phyloP scores from a whole-genome alignment of 2,888 invertebrate genomes.

The Hyposoter didymator region DNA sequence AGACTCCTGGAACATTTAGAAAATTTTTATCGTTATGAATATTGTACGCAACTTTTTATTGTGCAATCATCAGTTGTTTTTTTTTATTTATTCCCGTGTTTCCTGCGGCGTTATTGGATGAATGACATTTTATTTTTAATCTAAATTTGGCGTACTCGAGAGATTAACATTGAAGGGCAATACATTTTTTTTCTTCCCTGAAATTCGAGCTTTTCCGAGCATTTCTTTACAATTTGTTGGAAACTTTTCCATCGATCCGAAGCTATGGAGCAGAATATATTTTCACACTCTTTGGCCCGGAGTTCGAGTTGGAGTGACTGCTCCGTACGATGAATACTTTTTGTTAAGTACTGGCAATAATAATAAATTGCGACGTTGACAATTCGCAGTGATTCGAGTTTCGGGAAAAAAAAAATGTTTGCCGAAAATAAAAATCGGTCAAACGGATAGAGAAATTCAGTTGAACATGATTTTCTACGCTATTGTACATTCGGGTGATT shows the following conservation, averaged over 20 bases:
- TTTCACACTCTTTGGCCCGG: too few relatives aligned
- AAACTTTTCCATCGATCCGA: background rate
- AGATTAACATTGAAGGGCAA: constrained; percentile 34
- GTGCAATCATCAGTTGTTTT: background rate
- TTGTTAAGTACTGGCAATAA: background rate
- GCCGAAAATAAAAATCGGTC: background rate
- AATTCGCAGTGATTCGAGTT: background rate
- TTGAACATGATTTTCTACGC: background rate
- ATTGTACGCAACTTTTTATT: constrained; percentile 8
- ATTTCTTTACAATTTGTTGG: background rate
- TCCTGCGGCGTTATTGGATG: constrained; percentile 46
- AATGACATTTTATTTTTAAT: constrained; percentile 40
- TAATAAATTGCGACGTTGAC: background rate
- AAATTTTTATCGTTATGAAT: constrained; percentile 1
- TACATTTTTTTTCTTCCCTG: background rate
- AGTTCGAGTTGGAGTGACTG: too few relatives aligned
- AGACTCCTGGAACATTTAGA: background rate
- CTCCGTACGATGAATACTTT: background rate
- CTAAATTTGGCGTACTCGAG: constrained; percentile 58
- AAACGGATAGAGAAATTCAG: background rate
- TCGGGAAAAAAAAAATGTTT: background rate
- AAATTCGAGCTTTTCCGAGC: background rate
- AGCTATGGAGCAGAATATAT: too few relatives aligned
- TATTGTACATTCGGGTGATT: background rate
- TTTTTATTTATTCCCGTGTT: constrained; percentile 4